These are phyloP conservation scores for Pholis gunnellus DNA, from an alignment of 2,113 vertebrate genomes.

Conservation along the genomic window DNA sequence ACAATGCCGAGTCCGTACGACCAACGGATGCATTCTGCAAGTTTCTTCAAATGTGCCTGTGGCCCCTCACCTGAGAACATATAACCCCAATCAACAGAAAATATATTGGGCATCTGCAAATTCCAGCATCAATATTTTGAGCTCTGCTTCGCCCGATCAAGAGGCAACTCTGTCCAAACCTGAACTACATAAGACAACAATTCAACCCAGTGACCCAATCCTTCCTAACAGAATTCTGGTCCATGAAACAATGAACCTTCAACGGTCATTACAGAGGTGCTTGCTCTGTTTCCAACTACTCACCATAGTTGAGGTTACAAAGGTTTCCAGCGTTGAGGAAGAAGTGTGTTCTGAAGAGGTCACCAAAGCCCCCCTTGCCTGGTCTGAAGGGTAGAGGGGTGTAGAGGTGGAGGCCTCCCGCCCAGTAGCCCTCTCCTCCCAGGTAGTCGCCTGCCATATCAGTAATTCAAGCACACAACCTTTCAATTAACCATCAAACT, in stretches of 20 bases:
- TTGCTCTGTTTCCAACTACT: slow-evolving; percentile 36
- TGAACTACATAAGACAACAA: background rate
- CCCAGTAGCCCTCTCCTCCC: slow-evolving; percentile 97
- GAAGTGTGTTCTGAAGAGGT: slow-evolving; percentile 97
- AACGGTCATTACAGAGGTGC: background rate
- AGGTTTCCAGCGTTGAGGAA: slow-evolving; percentile 98
- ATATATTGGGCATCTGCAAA: background rate
- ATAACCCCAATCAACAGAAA: background rate
- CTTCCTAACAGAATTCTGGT: too few species aligned
- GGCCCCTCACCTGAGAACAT: slow-evolving; percentile 91
- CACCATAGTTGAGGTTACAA: slow-evolving; percentile 97
- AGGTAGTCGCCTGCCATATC: slow-evolving; percentile 91
- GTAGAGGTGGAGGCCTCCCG: slow-evolving; percentile 94
- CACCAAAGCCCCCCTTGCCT: slow-evolving; percentile 92
- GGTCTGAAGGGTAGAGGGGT: slow-evolving; percentile 97
- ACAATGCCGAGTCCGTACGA: slow-evolving; percentile 94
- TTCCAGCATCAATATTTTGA: background rate
- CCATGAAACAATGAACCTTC: too few species aligned
- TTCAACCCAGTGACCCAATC: too few species aligned
- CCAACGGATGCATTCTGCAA: slow-evolving; percentile 96
- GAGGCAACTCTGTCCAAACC: background rate
- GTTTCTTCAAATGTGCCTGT: slow-evolving; percentile 88
- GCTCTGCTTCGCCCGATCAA: background rate
- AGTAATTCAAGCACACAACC: slow-evolving; percentile 47
- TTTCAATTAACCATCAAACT: slow-evolving; percentile 31